Conservation (phyloP, 1,140 invertebrate genomes). For the Chymomyza costata region DNA sequence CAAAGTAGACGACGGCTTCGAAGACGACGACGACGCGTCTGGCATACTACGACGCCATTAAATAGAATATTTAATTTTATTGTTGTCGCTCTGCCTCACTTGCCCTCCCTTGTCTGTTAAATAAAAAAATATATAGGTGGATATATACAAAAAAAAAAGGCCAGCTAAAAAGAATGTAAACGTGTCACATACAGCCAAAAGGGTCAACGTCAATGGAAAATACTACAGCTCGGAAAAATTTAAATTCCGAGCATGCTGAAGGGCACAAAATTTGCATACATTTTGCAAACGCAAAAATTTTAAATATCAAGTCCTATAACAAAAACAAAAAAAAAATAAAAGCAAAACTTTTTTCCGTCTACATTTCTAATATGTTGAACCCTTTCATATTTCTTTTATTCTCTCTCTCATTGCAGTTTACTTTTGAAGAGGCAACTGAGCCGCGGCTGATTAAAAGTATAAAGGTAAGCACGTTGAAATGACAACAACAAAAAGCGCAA, state of each 20-base stretch:
- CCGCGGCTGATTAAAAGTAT: slow-evolving; percentile 57
- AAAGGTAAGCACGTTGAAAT: slow-evolving; percentile 41
- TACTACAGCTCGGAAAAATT: no score
- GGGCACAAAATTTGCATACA: no score
- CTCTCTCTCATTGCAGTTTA: slow-evolving; percentile 23
- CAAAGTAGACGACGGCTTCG: no score
- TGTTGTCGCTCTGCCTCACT: slow-evolving; percentile 34
- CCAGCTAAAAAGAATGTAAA: no score
- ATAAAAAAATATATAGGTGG: no score
- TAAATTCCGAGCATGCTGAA: slow-evolving; percentile 60
- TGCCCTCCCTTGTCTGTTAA: slow-evolving; percentile 44
- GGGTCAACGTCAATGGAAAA: slow-evolving; percentile 39
- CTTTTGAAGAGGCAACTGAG: slow-evolving; percentile 16
- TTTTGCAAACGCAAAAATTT: slow-evolving; percentile 13
- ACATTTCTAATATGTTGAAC: slow-evolving; percentile 66
- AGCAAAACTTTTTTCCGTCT: slow-evolving; percentile 43
- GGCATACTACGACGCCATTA: slow-evolving; percentile 58
- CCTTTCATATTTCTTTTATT: slow-evolving; percentile 30
- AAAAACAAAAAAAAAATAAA: slow-evolving; percentile 17
- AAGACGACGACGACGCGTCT: slow-evolving; percentile 35
- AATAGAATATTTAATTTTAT: slow-evolving; percentile 73
- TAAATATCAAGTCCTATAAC: slow-evolving; percentile 39
- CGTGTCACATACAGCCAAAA: slow-evolving; percentile 40
- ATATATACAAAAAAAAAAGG: no score
- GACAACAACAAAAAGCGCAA: neutral